Evolutionary conservation across 92 coral and sea anemone genomes (phyloP).

Genomic region (Epizoanthus ramosus): DNA sequence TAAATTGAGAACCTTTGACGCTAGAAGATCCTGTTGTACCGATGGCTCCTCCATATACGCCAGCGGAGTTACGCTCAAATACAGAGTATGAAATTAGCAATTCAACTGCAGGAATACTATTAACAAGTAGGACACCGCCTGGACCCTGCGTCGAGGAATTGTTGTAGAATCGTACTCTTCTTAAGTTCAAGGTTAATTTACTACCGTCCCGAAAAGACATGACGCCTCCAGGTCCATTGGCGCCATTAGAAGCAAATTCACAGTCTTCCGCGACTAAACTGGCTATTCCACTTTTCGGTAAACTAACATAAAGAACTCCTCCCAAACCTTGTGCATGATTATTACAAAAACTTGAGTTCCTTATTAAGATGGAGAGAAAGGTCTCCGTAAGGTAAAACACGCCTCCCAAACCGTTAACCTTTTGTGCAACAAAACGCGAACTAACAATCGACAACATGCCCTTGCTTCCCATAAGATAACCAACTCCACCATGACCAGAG

Average conservation of each 20-base stretch:
- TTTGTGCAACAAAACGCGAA: slow-evolving; percentile 15
- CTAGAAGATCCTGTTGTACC: too few species aligned
- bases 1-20: neutral
- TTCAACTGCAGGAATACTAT: slow-evolving; percentile 1
- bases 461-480: slow-evolving; percentile 6
- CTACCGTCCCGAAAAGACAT: neutral
- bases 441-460: neutral
- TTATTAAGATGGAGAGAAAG: neutral
- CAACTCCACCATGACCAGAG: slow-evolving; percentile 40
- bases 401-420: slow-evolving; percentile 9
- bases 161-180: slow-evolving; percentile 18
- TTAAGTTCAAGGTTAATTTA: neutral
- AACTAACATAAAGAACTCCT: slow-evolving; percentile 14
- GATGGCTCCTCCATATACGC: slow-evolving; percentile 2
- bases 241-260: slow-evolving; percentile 23
- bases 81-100: slow-evolving; percentile 1
- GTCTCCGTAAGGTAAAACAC: slow-evolving; percentile 1
- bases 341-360: slow-evolving; percentile 33
- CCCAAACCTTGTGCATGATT: neutral
- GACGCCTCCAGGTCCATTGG: slow-evolving; percentile 39
- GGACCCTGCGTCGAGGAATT: neutral
- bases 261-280: slow-evolving; percentile 10
- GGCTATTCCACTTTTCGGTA: neutral
- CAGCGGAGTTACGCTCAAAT: neutral
- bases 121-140: neutral